Conservation (phyloP, 2,113 vertebrate species). For the Chaetodon trifascialis region DNA sequence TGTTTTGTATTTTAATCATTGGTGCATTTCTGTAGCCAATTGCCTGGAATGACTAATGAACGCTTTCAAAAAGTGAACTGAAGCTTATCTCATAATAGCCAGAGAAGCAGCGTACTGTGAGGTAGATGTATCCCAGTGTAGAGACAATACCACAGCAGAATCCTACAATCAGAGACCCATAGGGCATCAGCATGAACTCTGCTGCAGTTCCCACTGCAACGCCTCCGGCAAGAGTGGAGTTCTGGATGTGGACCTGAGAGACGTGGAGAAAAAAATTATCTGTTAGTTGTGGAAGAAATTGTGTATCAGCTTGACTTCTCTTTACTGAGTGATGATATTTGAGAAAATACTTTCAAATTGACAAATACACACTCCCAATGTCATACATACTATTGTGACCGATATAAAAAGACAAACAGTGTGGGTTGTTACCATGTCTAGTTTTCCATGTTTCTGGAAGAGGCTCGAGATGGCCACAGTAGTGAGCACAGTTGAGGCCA, state of each 20-base stretch:
- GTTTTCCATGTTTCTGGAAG: conserved; percentile 91
- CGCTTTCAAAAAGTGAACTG: background rate
- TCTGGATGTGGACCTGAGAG: conserved; percentile 96
- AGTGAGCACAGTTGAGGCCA: conserved; percentile 92
- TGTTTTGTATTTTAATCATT: background rate
- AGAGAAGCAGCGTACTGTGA: conserved; percentile 78
- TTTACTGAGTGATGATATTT: background rate
- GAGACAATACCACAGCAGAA: conserved; percentile 91
- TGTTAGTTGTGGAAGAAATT: background rate
- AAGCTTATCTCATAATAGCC: background rate
- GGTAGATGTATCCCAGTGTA: conserved; percentile 90
- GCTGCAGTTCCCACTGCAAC: conserved; percentile 95
- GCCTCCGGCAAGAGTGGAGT: conserved; percentile 92
- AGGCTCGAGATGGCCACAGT: conserved; percentile 91
- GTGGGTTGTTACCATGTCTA: conserved; percentile 90
- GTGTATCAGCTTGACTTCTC: background rate
- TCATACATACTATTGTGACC: background rate
- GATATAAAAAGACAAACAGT: background rate
- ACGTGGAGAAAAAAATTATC: background rate
- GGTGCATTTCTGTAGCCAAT: background rate
- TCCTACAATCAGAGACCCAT: conserved; percentile 93
- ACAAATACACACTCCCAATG: background rate
- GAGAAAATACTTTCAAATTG: background rate
- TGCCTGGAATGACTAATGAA: background rate
- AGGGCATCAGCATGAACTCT: conserved; percentile 95